A percentile compares a stretch with the other conserved stretches of the same genome.
phyloP scores from a whole-genome alignment of 1,140 invertebrate species.

The Brachionus plicatilis region DNA sequence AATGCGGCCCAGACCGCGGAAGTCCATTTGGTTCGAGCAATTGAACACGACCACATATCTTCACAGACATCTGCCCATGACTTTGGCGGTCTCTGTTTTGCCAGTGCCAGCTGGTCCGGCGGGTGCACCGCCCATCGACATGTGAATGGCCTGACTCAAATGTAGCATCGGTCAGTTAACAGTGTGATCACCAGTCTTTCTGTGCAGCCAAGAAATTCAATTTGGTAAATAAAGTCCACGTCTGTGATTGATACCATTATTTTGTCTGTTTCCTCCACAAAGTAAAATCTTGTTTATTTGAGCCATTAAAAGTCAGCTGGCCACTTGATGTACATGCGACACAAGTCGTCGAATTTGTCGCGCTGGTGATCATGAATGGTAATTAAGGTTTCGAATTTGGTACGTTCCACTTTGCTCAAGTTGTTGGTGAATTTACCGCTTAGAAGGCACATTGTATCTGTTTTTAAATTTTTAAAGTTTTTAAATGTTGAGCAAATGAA shows the following conservation, averaged over 20 bases:
- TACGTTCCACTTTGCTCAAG: conserved; percentile 80
- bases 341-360: conserved; percentile 85
- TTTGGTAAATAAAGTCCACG: conserved; percentile 88
- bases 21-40: conserved; percentile 98
- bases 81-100: conserved; percentile 93
- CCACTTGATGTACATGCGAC: conserved; percentile 65
- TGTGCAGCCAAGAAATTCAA: conserved; percentile 92
- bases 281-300: conserved; percentile 92
- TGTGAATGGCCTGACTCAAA: conserved; percentile 87
- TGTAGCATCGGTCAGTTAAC: conserved; percentile 90
- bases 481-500: too few species aligned
- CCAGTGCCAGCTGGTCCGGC: conserved; percentile 91
- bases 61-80: conserved; percentile 92
- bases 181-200: conserved; percentile 90
- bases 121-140: conserved; percentile 94
- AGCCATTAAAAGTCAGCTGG: conserved; percentile 91
- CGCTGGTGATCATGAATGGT: conserved; percentile 94
- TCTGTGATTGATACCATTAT: conserved; percentile 87
- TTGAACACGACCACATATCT: conserved; percentile 98
- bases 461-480: too few species aligned
- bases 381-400: conserved; percentile 90
- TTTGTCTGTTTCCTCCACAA: conserved; percentile 86
- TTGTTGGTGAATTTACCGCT: too few species aligned
- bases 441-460: too few species aligned
- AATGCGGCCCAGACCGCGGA: conserved; percentile 79